Conservation (phyloP, 2,888 invertebrate species). For the Andrena flavipes region DNA sequence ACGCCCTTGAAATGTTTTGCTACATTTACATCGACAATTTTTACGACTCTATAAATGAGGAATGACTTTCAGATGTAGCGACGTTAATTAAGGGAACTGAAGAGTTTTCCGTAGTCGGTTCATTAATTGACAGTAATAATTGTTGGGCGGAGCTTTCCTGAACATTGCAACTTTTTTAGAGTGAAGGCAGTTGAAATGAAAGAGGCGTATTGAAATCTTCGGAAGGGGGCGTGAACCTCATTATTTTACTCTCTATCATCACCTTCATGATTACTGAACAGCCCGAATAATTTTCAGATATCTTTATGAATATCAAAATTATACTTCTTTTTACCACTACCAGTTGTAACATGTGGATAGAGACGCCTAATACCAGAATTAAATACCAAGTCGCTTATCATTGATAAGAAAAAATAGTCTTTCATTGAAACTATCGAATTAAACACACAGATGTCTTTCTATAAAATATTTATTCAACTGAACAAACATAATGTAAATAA, state of each 20-base stretch:
- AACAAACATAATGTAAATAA: not conserved
- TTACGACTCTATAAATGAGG: not conserved
- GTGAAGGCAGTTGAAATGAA: slow-evolving; percentile 54
- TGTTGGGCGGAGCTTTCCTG: slow-evolving; percentile 62
- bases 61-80: not conserved
- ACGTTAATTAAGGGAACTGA: slow-evolving; percentile 42
- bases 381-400: too few species aligned
- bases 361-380: too few species aligned
- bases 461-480: too few species aligned
- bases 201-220: slow-evolving; percentile 51
- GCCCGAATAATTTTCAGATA: not conserved
- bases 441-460: too few species aligned
- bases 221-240: slow-evolving; percentile 78
- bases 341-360: too few species aligned
- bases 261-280: slow-evolving; percentile 48
- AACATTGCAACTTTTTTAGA: slow-evolving; percentile 51
- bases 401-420: too few species aligned
- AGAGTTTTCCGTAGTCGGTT: slow-evolving; percentile 30
- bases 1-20: not conserved
- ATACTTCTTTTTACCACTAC: too few species aligned
- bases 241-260: slow-evolving; percentile 71
- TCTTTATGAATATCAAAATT: not conserved
- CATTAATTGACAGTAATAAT: slow-evolving; percentile 66
- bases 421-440: too few species aligned
- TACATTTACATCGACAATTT: not conserved